Evolutionary conservation across 2,797 vertebrate genomes (phyloP), one percentile per base, ranked within the genome.

Genomic region (Tauraco hartlaubi): DNA sequence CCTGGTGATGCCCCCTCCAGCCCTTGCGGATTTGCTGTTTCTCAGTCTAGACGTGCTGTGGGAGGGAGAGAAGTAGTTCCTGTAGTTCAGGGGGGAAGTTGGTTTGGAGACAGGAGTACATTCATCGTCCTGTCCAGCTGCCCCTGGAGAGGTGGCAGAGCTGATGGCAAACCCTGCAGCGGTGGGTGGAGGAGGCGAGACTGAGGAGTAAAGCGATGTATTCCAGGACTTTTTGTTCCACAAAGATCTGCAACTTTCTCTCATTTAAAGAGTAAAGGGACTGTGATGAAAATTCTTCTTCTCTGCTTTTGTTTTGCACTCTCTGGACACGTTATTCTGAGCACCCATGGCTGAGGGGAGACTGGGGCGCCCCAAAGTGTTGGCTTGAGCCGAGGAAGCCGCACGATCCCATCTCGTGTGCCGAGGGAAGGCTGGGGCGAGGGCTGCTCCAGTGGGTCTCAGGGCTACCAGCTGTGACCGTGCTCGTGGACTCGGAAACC

Each of bases 391-490:
- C 0, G 4, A 37, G 12, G 52, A 59, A 29, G 61, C n/a, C 1
- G 4, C 59, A 11, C 3, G 1, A 18, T n/a, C 46, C 33, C 5
- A 0, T 21, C 46, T 39, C 2, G 2, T 6, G 54, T 21, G 61
- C 25, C 37, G 4, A 20, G 67, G 58, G 43, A 26, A 26, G 66
- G 58, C 31, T 31, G 51, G 26, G 12, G 12, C 7, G n/a, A 15
- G 3, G 12, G 16, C 19, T 33, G 41, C 41, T 33, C 41, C 59
- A 15, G 31, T 18, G 2, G 5, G 31, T 44, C 15, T n/a, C 51
- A 8, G 67, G 22, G 61, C 51, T 17, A 12, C 31, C 21, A 4
- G 43, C 51, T 9, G 56, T 8, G 25, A 10, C 64, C 21, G 2
- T 0, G 6, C 20, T 41, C 2, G 3, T 8, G 71, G 52, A 4